phyloP scores from a whole-genome alignment of 2,113 vertebrate genomes.

The Albula goreensis region DNA sequence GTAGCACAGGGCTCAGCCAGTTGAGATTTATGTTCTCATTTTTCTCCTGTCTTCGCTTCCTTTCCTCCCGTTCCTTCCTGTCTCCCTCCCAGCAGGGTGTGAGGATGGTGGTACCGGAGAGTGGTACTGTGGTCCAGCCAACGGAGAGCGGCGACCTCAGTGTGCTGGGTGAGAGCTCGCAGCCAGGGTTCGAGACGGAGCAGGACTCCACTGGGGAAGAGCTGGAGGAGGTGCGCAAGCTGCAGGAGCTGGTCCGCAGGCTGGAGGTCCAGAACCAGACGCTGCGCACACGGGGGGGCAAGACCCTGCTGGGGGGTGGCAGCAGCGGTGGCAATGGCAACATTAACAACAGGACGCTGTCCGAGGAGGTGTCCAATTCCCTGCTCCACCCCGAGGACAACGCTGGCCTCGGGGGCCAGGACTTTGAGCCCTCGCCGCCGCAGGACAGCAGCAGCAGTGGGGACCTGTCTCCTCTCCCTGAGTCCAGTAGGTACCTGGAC shows the following conservation, averaged over 20 bases:
- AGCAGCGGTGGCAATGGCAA: slow-evolving; percentile 48
- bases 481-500: slow-evolving; percentile 48
- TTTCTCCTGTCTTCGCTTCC: background rate
- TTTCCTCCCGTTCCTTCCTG: background rate
- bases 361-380: slow-evolving; percentile 58
- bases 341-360: slow-evolving; percentile 56
- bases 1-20: too few species aligned
- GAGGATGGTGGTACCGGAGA: slow-evolving; percentile 87
- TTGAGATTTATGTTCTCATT: background rate
- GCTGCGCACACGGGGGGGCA: slow-evolving; percentile 69
- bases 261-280: slow-evolving; percentile 86
- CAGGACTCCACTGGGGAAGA: slow-evolving; percentile 66
- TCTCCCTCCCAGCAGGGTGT: slow-evolving; percentile 30
- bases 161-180: slow-evolving; percentile 56
- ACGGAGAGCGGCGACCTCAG: slow-evolving; percentile 63
- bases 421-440: slow-evolving; percentile 47
- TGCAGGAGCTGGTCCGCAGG: slow-evolving; percentile 82
- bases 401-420: slow-evolving; percentile 46
- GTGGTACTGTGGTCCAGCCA: slow-evolving; percentile 64
- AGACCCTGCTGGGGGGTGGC: slow-evolving; percentile 46
- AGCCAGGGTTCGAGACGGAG: slow-evolving; percentile 52
- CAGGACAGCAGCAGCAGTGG: slow-evolving; percentile 50
- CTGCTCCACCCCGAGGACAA: slow-evolving; percentile 60
- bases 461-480: slow-evolving; percentile 58
- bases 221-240: slow-evolving; percentile 83